Percentiles rank a stretch among this genome's conserved stretches.
Conservation (phyloP, 2,113 vertebrate species). For the Pachypanchax playfairii region DNA sequence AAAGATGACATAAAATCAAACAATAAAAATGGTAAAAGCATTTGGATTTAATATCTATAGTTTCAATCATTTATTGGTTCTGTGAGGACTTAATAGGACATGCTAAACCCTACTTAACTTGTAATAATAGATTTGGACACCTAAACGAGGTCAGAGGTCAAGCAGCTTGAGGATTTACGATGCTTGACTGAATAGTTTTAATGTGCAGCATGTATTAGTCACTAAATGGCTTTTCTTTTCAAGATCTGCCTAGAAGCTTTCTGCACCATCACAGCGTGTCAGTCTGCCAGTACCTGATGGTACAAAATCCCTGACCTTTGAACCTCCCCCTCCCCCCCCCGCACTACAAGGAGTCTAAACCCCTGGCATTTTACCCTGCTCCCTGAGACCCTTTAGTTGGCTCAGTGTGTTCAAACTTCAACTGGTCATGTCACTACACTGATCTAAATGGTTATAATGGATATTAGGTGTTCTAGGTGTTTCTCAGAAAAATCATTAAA, state of each 20-base stretch:
- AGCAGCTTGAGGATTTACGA: slow-evolving; percentile 32
- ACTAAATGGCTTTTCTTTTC: slow-evolving; percentile 23
- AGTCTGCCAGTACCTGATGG: slow-evolving; percentile 42
- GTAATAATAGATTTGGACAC: slow-evolving; percentile 19
- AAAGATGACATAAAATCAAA: background rate
- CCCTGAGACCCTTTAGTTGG: slow-evolving; percentile 21
- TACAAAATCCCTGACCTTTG: slow-evolving; percentile 58
- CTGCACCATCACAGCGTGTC: slow-evolving; percentile 8
- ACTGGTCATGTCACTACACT: slow-evolving; percentile 30
- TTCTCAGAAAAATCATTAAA: slow-evolving; percentile 4
- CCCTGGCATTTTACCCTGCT: slow-evolving; percentile 19
- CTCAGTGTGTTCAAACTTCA: slow-evolving; percentile 42
- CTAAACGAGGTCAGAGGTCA: slow-evolving; percentile 27
- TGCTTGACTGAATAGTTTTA: slow-evolving; percentile 41
- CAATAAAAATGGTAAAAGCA: background rate
- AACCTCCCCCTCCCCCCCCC: slow-evolving; percentile 14
- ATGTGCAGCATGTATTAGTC: slow-evolving; percentile 20
- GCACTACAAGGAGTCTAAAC: slow-evolving; percentile 34
- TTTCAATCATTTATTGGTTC: background rate
- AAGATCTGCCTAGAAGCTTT: slow-evolving; percentile 39
- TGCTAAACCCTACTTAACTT: slow-evolving; percentile 40
- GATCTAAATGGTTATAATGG: slow-evolving; percentile 40
- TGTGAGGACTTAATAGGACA: background rate
- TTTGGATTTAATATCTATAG: background rate
- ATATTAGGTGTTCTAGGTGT: slow-evolving; percentile 17